phyloP scores from a whole-genome alignment of 2,888 invertebrate genomes.

The Spisula subtruncata region DNA sequence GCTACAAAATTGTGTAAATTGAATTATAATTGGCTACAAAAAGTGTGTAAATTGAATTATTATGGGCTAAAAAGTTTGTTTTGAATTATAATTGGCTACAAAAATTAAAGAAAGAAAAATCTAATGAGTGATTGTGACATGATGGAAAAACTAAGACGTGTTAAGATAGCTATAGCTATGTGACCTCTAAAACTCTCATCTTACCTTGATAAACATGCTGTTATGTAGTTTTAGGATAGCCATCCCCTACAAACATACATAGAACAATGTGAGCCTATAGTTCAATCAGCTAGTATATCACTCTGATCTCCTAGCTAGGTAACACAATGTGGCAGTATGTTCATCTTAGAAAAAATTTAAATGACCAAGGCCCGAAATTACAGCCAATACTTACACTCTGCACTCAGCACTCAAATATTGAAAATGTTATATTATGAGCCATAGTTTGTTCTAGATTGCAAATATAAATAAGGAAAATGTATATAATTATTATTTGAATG shows the following conservation, averaged over 20 bases:
- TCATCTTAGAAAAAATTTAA: too few species aligned
- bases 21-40: too few species aligned
- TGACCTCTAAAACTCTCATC: slow-evolving; percentile 27
- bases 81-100: neutral
- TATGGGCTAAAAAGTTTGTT: too few species aligned
- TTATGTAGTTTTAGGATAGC: slow-evolving; percentile 68
- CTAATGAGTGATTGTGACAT: neutral
- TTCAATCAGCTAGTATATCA: neutral
- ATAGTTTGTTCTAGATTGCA: too few species aligned
- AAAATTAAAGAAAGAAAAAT: neutral
- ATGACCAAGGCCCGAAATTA: too few species aligned
- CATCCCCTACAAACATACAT: slow-evolving; percentile 67
- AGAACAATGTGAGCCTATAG: slow-evolving; percentile 28
- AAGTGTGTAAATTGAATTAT: too few species aligned
- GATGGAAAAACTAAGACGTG: neutral
- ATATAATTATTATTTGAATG: too few species aligned
- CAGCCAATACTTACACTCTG: too few species aligned
- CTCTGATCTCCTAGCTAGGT: neutral
- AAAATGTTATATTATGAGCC: too few species aligned
- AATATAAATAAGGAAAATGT: too few species aligned
- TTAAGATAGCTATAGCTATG: neutral
- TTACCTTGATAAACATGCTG: slow-evolving; percentile 58
- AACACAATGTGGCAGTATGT: neutral
- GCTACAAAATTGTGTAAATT: too few species aligned
- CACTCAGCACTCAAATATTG: too few species aligned